Evolutionary conservation across 2,888 invertebrate genomes (phyloP).

Genomic region (Spialia ferax): DNA sequence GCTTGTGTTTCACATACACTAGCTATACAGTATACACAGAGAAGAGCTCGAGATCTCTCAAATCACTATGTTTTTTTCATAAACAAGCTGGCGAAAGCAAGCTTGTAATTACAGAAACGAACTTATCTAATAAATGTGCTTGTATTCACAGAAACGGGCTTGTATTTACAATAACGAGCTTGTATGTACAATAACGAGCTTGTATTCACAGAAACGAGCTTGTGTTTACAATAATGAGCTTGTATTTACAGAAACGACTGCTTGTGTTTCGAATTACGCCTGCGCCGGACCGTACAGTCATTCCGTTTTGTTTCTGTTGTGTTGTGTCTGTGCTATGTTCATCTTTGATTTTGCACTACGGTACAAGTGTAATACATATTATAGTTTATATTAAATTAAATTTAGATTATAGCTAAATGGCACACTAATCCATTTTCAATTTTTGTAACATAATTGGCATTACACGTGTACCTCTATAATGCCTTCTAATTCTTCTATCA

Average conservation of each 20-base stretch:
- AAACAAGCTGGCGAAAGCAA: not conserved
- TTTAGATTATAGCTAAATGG: not conserved
- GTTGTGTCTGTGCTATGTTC: constrained; percentile 41
- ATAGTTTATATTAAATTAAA: not conserved
- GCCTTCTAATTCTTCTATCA: constrained; percentile 10
- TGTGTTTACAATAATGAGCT: not conserved
- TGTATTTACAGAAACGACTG: constrained; percentile 7
- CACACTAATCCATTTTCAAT: not conserved
- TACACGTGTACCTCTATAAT: not conserved
- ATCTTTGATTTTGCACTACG: constrained; percentile 7
- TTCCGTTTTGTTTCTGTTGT: constrained; percentile 32
- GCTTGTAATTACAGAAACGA: no score
- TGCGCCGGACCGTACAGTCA: constrained; percentile 22
- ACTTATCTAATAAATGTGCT: no score
- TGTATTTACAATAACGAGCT: not conserved
- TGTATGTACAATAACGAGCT: not conserved
- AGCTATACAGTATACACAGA: not conserved
- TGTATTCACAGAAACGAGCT: constrained; percentile 1
- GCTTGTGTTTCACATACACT: constrained; percentile 2
- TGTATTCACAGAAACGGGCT: not conserved
- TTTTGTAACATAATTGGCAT: not conserved
- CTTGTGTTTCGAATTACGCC: constrained; percentile 6
- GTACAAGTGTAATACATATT: constrained; percentile 12
- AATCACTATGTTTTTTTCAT: not conserved
- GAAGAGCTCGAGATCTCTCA: not conserved